Conservation (phyloP, 2,113 vertebrate genomes). For the Pseudois nayaur region DNA sequence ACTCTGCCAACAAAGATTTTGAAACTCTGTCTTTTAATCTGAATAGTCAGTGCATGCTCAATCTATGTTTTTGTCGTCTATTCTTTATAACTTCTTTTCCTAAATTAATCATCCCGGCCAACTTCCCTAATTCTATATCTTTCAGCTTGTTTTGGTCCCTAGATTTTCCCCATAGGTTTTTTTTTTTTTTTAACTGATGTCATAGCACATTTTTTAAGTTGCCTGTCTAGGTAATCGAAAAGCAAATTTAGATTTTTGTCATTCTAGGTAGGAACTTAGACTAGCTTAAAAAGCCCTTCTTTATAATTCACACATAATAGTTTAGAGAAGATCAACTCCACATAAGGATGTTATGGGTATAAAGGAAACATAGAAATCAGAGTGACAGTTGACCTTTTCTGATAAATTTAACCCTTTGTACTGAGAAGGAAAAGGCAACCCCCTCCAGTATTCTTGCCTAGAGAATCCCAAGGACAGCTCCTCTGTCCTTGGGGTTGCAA, state of each 20-base stretch:
- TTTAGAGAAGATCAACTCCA: background rate
- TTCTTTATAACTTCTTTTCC: background rate
- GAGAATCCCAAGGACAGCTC: background rate
- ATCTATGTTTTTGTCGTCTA: background rate
- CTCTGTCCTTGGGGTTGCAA: background rate
- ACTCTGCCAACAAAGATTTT: background rate
- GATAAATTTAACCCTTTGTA: background rate
- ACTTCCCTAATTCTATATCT: background rate
- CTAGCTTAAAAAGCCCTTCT: background rate
- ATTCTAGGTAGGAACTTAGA: background rate
- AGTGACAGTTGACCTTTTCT: background rate
- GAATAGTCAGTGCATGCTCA: background rate
- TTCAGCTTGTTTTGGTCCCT: background rate
- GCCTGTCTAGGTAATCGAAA: background rate
- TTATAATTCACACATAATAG: background rate
- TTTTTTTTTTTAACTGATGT: background rate
- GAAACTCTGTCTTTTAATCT: background rate
- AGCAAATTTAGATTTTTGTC: constrained; percentile 10
- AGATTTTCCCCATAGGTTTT: background rate
- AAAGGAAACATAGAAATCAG: background rate
- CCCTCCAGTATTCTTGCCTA: background rate
- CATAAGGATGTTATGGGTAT: background rate
- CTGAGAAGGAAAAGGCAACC: background rate
- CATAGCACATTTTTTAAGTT: background rate
- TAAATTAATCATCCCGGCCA: background rate